These are phyloP conservation scores for Creontiades dilutus DNA, from an alignment of 2,888 invertebrate genomes.

Conservation along the genomic window DNA sequence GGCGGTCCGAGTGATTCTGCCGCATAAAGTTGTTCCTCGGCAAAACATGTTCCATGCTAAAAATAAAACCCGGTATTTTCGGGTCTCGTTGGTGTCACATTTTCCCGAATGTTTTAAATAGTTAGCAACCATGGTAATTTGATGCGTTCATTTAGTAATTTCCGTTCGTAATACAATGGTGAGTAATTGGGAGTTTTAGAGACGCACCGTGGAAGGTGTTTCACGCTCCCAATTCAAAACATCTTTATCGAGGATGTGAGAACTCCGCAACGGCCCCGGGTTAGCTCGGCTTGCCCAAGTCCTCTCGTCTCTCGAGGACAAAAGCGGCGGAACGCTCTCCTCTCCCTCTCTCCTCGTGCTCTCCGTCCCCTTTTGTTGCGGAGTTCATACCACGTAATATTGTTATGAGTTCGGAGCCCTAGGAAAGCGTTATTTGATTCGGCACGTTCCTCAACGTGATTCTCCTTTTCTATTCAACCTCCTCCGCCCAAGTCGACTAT, in stretches of 20 bases:
- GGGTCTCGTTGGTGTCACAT: too few species aligned
- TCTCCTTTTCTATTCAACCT: background rate
- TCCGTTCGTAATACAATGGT: too few species aligned
- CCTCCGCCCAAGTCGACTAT: background rate
- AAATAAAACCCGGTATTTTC: too few species aligned
- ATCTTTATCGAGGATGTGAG: background rate
- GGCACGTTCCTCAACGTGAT: slow-evolving; percentile 50
- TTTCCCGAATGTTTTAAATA: too few species aligned
- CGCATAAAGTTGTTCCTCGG: too few species aligned
- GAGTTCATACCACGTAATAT: slow-evolving; percentile 55
- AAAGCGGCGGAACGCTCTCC: background rate
- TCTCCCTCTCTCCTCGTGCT: background rate
- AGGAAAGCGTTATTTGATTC: slow-evolving; percentile 45
- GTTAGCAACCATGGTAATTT: too few species aligned
- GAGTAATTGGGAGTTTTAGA: too few species aligned
- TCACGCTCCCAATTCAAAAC: background rate
- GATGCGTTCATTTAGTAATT: too few species aligned
- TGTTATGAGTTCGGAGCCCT: slow-evolving; percentile 37
- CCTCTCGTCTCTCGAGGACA: background rate
- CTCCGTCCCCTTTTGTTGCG: background rate
- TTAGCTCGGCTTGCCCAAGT: background rate
- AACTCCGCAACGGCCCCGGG: background rate
- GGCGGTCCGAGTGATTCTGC: too few species aligned
- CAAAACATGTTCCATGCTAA: too few species aligned
- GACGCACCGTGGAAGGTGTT: too few species aligned